Base-by-base conservation (phyloP, 2,113 vertebrate genomes). In the Hippocampus guttulatus region DNA sequence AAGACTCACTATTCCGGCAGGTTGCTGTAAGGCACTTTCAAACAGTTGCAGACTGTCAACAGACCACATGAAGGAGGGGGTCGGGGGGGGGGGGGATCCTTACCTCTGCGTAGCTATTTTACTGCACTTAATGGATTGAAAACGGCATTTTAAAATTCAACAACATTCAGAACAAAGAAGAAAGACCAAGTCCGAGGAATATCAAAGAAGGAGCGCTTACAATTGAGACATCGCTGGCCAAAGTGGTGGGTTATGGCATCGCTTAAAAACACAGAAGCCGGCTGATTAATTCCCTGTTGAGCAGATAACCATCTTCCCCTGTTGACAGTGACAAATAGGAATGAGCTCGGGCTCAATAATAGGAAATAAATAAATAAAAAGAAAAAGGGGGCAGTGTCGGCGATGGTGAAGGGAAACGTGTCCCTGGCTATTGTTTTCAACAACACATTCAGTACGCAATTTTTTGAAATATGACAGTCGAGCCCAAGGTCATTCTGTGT, bases 311-410 rank as follows among this genome's bases (percentile, higher is more conserved):
- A 67, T 75, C 40, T 62, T 70, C 81, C 73, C 70, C 57, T n/a
- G 65, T 9, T 27, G 82, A 83, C 71, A 70, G 16, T 79, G 80
- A 88, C 70, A 61, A 77, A 82, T 70, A 66, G 71, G 47, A 6
- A 57, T 16, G 69, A 78, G 74, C 75, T 57, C 57, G 69, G 51
- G 69, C 69, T 80, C 66, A 71, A 77, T 74, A 69, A 80, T 55
- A 78, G 18, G 16, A 61, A 61, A 61, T 61, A 61, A 61, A 33
- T 33, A 61, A 33, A 65, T 27, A 65, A 3, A 45, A 23, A 30
- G 16, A 61, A 25, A 8, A 64, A 12, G 21, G 2, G n/a, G 40
- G 21, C 12, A 8, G 64, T 10, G 40, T 9, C 3, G 16, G 65
- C 61, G 64, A 70, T 54, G 55, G 67, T 65, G 75, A 38, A 71